Evolutionary conservation across 37 sponge, comb jelly and placozoan genomes (phyloP), one percentile per base, ranked within the genome.

Genomic region (Oopsacas minuta): DNA sequence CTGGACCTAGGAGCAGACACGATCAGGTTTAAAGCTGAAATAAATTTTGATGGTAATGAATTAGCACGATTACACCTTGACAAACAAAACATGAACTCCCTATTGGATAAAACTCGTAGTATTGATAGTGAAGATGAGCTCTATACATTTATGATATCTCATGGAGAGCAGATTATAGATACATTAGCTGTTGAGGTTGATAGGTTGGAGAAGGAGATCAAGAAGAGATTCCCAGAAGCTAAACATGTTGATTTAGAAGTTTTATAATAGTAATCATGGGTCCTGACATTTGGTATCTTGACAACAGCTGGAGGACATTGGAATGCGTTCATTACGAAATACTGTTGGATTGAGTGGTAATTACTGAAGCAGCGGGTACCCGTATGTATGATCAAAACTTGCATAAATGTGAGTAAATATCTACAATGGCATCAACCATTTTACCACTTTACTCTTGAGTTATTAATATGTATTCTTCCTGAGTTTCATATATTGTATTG

Each of bases 221-320:
- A 96, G 96, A 94, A 88, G 85, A 83, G 88, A 35, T 84, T 90
- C 36, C 96, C 96, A 51, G 96, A 96, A 75, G 87, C 91, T 0
- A 81, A 92, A 34, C 96, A 96, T 87, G 92, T 96, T 8, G 96
- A 96, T 86, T 87, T 96, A 39, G 96, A 96, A 84, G 93, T 96
- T 42, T 81, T 96, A 0, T 96, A 84, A 87, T n/a, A n/a, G 49
- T 39, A 17, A 37, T 35, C 36, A 7, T 81, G 81, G 10, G 49
- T 15, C n/a, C n/a, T n/a, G n/a, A n/a, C n/a, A n/a, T n/a, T n/a
- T n/a, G n/a, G n/a, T n/a, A n/a, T n/a, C n/a, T 15, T 42, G 49
- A 42, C 49, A 17, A 42, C 49, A 15, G 15, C 15, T 42, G 49
- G 15, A 8, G 49, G 49, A 42, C 49, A 17, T 42, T 42, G 49